Percentiles rank a stretch among this genome's conserved stretches.
Conservation (phyloP, 1,140 invertebrate species). For the Drosophila pectinifera region DNA sequence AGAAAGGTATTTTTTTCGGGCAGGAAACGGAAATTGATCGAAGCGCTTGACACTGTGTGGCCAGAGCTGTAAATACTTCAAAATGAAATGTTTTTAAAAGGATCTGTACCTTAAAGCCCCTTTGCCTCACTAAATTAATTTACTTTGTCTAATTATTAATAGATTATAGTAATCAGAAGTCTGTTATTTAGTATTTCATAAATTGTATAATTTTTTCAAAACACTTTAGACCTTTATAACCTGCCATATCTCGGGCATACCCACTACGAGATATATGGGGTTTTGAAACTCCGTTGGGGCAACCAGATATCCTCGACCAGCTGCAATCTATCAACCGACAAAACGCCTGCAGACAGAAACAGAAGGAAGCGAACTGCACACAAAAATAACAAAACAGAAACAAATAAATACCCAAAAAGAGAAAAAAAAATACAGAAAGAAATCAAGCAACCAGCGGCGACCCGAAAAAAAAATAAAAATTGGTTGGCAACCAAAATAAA, state of each 20-base stretch:
- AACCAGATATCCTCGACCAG: constrained; percentile 64
- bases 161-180: no score
- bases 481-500: constrained; percentile 44
- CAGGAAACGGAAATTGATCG: constrained; percentile 26
- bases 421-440: constrained; percentile 14
- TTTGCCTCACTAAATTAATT: no score
- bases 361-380: constrained; percentile 64
- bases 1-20: constrained; percentile 6
- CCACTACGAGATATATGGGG: neutral
- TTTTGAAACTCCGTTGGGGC: constrained; percentile 40
- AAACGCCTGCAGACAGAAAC: constrained; percentile 77
- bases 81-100: neutral
- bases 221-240: neutral
- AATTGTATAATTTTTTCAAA: neutral
- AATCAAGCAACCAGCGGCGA: constrained; percentile 13
- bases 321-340: constrained; percentile 79
- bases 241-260: neutral
- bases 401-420: constrained; percentile 37
- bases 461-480: constrained; percentile 41
- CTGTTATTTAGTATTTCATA: neutral
- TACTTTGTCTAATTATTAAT: no score
- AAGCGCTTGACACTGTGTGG: constrained; percentile 22
- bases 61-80: neutral
- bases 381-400: constrained; percentile 37
- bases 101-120: no score